Base-by-base conservation (phyloP, 1,140 invertebrate genomes). In the Philotrypesis tridentata region DNA sequence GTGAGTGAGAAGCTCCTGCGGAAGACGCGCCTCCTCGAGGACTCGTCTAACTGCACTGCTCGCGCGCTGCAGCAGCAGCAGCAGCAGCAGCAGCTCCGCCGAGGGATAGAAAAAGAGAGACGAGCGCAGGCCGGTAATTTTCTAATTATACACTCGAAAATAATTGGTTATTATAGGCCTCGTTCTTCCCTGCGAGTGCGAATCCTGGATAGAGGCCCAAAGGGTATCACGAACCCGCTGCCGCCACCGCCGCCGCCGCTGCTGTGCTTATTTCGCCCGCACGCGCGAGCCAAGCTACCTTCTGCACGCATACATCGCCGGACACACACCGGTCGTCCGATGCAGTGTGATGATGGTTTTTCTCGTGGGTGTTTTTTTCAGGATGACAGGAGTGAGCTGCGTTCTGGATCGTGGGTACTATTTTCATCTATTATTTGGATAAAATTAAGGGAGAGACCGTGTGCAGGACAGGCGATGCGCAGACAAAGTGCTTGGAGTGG, bases 111-210 rank as follows among this genome's bases (percentile, higher is more conserved):
- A 83, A 77, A 86, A 91, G 55, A 84, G 84, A 83, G 86, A 88
- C 78, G n/a, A n/a, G n/a, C n/a, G 75, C 83, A 84, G 29, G 86
- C 84, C 85, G 83, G 89, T 90, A 91, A 91, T 91, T 90, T 91
- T 91, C 89, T 91, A 90, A 91, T 91, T 90, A 91, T 91, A 90
- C 88, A 89, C 89, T 91, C 89, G 87, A 91, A 91, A 91, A 91
- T 91, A 91, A 90, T 91, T 90, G 89, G 89, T 90, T 90, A 91
- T 91, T 91, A 91, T 90, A 83, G 83, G 73, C 79, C 83, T 79
- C 85, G 79, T 55, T 80, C 43, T 71, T n/a, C 75, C 2, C 77
- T 76, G 27, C 43, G 21, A 43, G 21, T 21, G 33, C 84, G 78
- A 72, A 84, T 83, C 82, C 77, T 55, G 67, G 74, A 85, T 81